These are phyloP conservation scores for Eupithecia centaureata DNA, from an alignment of 2,888 invertebrate species.

Conservation along the genomic window DNA sequence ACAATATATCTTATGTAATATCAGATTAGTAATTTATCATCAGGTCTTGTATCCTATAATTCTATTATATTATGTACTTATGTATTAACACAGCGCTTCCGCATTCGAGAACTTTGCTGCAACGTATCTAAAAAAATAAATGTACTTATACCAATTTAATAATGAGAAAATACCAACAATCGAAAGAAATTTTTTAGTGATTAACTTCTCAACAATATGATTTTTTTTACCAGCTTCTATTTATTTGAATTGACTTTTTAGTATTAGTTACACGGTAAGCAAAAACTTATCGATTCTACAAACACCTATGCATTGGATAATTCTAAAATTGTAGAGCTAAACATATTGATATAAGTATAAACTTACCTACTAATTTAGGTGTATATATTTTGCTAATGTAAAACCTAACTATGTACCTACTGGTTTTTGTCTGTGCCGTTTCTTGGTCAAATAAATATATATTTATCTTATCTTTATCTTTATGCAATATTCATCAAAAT, in stretches of 20 bases:
- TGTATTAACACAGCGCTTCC: neutral
- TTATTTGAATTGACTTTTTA: no score
- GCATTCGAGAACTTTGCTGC: neutral
- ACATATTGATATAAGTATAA: no score
- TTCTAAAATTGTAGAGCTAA: no score
- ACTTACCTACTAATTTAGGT: no score
- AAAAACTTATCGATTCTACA: neutral
- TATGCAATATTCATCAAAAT: neutral
- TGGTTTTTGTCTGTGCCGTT: no score
- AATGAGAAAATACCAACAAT: neutral
- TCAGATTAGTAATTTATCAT: constrained; percentile 33
- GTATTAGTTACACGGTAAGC: no score
- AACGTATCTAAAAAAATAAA: neutral
- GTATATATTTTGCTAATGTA: neutral
- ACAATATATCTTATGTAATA: constrained; percentile 33
- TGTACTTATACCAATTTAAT: neutral
- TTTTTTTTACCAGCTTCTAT: no score
- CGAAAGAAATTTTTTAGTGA: neutral
- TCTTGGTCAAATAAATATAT: no score
- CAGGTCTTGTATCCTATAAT: constrained; percentile 18
- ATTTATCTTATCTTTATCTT: no score
- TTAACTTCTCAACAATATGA: neutral
- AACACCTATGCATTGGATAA: no score
- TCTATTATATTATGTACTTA: constrained; percentile 1
- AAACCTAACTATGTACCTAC: no score